Percentiles rank a stretch among this genome's conserved stretches.
Evolutionary conservation across 1,140 invertebrate species (phyloP).

Genomic region (Brachionus paranguensis): DNA sequence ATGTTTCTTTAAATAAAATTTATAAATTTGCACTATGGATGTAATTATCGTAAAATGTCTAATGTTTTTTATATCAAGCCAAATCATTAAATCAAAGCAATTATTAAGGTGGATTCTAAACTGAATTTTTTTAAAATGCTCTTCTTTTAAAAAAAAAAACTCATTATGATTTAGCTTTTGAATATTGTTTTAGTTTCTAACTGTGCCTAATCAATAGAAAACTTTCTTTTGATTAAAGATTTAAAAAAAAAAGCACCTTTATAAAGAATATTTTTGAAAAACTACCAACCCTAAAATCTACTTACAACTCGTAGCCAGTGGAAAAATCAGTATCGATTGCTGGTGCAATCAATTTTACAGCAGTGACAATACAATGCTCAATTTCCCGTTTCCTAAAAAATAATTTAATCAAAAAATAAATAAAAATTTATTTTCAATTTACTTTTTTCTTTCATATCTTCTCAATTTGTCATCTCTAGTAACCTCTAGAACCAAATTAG

Average conservation of each 20-base stretch:
- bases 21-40: too few relatives aligned
- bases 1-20: too few relatives aligned
- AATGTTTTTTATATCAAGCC: too few relatives aligned
- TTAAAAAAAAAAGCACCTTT: neutral
- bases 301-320: conserved; percentile 64
- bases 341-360: conserved; percentile 84
- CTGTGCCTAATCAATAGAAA: too few relatives aligned
- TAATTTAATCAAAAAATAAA: neutral
- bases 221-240: neutral
- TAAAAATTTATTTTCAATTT: conserved; percentile 25
- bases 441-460: conserved; percentile 67
- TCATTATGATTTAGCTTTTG: too few relatives aligned
- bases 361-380: conserved; percentile 76
- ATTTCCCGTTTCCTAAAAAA: conserved; percentile 63
- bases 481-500: conserved; percentile 68
- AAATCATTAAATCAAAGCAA: too few relatives aligned
- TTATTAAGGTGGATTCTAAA: too few relatives aligned
- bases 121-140: too few relatives aligned
- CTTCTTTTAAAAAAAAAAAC: too few relatives aligned
- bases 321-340: conserved; percentile 72
- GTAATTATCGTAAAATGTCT: too few relatives aligned
- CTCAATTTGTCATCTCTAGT: conserved; percentile 74
- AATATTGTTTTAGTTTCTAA: too few relatives aligned
- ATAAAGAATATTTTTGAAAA: neutral
- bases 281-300: neutral